phyloP scores from a whole-genome alignment of 2,797 vertebrate species.

The Fistularia tabacaria region DNA sequence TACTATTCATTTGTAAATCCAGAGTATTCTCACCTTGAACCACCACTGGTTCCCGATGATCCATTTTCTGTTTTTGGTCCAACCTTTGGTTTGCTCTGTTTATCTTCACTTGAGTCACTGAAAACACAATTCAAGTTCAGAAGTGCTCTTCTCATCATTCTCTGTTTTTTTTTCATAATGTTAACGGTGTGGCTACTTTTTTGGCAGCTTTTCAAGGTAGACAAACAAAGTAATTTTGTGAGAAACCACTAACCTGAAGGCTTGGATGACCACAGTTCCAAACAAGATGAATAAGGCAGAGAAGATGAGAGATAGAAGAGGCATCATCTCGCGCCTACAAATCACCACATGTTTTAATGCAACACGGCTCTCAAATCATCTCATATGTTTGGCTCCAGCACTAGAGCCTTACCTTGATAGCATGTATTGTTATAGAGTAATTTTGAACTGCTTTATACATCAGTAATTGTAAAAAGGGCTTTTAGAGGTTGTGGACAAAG shows the following conservation, averaged over 20 bases:
- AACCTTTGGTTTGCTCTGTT: conserved; percentile 79
- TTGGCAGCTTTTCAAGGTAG: neutral
- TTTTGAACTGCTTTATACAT: too few species aligned
- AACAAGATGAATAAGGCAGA: conserved; percentile 96
- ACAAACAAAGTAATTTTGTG: neutral
- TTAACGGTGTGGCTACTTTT: too few species aligned
- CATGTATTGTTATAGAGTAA: too few species aligned
- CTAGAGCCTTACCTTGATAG: neutral
- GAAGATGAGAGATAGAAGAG: conserved; percentile 93
- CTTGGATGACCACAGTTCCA: conserved; percentile 92
- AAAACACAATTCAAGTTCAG: conserved; percentile 24
- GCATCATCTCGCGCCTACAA: conserved; percentile 97
- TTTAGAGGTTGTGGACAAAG: too few species aligned
- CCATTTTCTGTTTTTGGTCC: conserved; percentile 71
- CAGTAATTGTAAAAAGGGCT: too few species aligned
- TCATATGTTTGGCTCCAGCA: neutral
- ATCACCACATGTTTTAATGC: conserved; percentile 1
- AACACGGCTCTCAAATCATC: too few species aligned
- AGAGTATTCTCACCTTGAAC: conserved; percentile 73
- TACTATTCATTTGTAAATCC: neutral
- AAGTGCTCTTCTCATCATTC: neutral
- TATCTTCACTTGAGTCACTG: conserved; percentile 89
- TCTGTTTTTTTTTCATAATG: neutral
- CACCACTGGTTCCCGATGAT: conserved; percentile 51
- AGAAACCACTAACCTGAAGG: conserved; percentile 83